These are phyloP conservation scores for Lamellibrachia luymesi DNA, from an alignment of 1,140 invertebrate species.

Conservation along the genomic window DNA sequence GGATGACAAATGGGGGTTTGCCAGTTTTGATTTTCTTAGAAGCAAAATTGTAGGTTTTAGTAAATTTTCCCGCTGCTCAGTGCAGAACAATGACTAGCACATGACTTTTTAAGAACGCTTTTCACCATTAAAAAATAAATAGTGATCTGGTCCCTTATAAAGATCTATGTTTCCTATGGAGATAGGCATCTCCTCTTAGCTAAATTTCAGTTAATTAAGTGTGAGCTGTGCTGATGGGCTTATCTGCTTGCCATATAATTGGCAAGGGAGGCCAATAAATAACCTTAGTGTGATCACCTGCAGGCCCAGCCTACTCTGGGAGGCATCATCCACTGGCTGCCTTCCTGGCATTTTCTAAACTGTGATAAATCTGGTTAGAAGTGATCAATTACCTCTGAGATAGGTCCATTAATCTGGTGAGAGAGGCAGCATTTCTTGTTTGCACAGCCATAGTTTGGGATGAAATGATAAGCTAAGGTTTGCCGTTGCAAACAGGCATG, in stretches of 20 bases:
- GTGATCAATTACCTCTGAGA: not conserved
- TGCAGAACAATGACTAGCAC: too few relatives aligned
- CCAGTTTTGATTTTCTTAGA: too few relatives aligned
- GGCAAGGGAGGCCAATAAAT: not conserved
- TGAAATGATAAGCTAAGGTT: not conserved
- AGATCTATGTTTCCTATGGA: not conserved
- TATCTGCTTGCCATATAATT: not conserved
- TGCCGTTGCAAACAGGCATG: too few relatives aligned
- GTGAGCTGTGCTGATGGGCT: not conserved
- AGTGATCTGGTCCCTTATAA: too few relatives aligned
- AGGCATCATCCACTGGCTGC: not conserved
- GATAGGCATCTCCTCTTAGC: not conserved
- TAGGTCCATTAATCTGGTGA: not conserved
- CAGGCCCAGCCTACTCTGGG: not conserved
- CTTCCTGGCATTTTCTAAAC: not conserved
- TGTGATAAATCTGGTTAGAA: conserved; percentile 4
- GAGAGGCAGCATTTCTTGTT: not conserved
- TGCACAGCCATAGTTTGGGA: not conserved
- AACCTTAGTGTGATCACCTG: not conserved
- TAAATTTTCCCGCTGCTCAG: too few relatives aligned
- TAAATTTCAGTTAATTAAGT: not conserved
- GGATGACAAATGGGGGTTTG: too few relatives aligned
- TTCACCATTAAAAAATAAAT: too few relatives aligned
- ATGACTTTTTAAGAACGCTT: too few relatives aligned
- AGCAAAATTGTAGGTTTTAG: too few relatives aligned